Conservation (phyloP, 2,113 vertebrate species). For the Pseudorectes ferrugineus region DNA sequence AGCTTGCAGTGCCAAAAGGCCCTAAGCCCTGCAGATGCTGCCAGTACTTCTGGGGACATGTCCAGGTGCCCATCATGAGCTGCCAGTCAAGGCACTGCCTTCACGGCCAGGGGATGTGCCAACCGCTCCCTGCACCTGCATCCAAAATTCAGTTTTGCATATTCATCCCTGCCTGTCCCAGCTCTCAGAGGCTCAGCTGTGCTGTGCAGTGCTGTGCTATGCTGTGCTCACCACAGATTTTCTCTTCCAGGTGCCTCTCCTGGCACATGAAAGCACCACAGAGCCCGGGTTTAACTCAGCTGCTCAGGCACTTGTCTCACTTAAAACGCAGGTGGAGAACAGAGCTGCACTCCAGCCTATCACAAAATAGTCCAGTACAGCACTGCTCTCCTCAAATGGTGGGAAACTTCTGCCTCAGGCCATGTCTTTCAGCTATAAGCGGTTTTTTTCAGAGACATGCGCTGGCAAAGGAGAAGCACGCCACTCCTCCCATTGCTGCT, state of each 20-base stretch:
- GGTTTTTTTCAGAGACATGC: background rate
- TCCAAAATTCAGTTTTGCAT: background rate
- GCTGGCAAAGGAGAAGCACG: background rate
- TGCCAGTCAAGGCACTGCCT: background rate
- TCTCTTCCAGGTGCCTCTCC: background rate
- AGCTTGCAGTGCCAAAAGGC: rapidly evolving
- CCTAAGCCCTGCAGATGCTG: background rate
- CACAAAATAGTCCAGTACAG: background rate
- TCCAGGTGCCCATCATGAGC: background rate
- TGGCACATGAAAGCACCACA: background rate
- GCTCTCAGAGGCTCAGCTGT: rapidly evolving
- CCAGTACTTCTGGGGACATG: background rate
- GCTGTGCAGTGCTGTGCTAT: rapidly evolving
- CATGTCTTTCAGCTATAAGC: background rate
- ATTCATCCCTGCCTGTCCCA: background rate
- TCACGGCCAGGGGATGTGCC: rapidly evolving
- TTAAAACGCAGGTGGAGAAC: background rate
- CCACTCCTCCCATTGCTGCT: background rate
- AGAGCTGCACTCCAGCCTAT: background rate
- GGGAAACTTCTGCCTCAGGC: background rate
- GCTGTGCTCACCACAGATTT: background rate
- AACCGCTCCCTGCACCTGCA: background rate
- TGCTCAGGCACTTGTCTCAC: background rate
- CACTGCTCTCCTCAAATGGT: background rate
- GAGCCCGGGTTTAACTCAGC: background rate